A percentile compares a stretch with the other conserved stretches of the same genome.
Evolutionary conservation across 2,888 invertebrate genomes (phyloP).

Genomic region (Colletes collaris): DNA sequence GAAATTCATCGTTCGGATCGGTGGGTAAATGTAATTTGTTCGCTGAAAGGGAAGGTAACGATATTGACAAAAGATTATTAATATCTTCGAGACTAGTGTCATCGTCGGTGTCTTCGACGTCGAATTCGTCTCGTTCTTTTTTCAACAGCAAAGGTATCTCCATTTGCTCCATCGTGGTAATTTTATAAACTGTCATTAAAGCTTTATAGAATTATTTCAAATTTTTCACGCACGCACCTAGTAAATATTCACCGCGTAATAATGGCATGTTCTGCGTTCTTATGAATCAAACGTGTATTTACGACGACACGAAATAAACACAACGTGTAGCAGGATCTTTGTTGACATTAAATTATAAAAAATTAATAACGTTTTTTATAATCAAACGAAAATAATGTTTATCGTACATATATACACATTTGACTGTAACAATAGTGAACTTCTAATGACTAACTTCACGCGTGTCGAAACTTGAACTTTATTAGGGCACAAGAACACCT

Average conservation of each 20-base stretch:
- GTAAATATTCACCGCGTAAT: constrained; percentile 39
- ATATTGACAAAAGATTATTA: constrained; percentile 64
- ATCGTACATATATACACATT: constrained; percentile 15
- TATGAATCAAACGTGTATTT: not conserved
- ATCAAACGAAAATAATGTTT: constrained; percentile 22
- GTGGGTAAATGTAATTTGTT: constrained; percentile 60
- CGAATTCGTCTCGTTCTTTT: constrained; percentile 40
- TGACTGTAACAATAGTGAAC: constrained; percentile 13
- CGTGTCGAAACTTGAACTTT: constrained; percentile 1
- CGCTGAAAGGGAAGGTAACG: constrained; percentile 70
- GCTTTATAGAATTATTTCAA: constrained; percentile 33
- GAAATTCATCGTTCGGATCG: constrained; percentile 71
- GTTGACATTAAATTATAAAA: not conserved
- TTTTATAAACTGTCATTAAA: constrained; percentile 17
- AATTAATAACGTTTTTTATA: not conserved
- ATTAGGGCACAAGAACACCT: not conserved
- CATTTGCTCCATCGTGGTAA: constrained; percentile 65
- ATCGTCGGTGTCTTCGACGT: constrained; percentile 37
- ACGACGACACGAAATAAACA: not conserved
- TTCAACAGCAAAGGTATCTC: constrained; percentile 71
- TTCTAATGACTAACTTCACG: constrained; percentile 41
- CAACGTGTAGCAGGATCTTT: not conserved
- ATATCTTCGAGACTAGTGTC: constrained; percentile 67
- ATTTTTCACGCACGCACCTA: constrained; percentile 6
- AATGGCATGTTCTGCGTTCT: constrained; percentile 19